Base-by-base conservation (phyloP, 2,888 invertebrate species). In the Drosophila anomalata region DNA sequence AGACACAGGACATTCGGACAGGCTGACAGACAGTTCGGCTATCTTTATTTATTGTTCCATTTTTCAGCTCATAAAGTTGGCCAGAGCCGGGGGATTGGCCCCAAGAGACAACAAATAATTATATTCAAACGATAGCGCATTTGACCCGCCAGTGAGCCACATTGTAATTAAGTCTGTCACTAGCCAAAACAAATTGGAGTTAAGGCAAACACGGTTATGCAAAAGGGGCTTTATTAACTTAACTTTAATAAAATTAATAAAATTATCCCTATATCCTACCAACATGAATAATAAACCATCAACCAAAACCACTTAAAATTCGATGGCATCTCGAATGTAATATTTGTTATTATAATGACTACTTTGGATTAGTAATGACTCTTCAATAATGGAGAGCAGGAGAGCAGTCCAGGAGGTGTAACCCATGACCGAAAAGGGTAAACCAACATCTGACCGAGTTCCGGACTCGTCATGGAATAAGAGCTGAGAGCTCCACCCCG, bases 11-110 rank as follows among this genome's bases (percentile, higher is more conserved):
- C 33, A 33, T 12, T 33, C 33, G 33, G 33, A 12, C 33, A 33
- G 12, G 12, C 36, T 36, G 36, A 36, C 36, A 46, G 24, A 41
- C 57, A 12, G 44, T 31, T 48, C 26, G 26, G 42, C 51, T 73
- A 62, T 70, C 72, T 63, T 90, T 88, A 90, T 90, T 90, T 90
- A 90, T 90, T 79, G 77, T 82, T 75, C 76, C 79, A 88, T 83
- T 89, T 87, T 75, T 74, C 75, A 78, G 71, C 78, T 79, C 88
- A 86, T 83, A 89, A 82, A 79, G 83, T 70, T 74, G 63, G 51
- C 22, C 50, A 29, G 51, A 31, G 29, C 20, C 59, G n/a, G 48
- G 61, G 44, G 77, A 59, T 62, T 73, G 76, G 78, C n/a, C 47
- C 39, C 61, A 61, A 39, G 39, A 47, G 29, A 9, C 29, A 29